These are phyloP conservation scores for Sarcophaga subvicina DNA, from an alignment of 2,888 invertebrate genomes.

Conservation along the genomic window DNA sequence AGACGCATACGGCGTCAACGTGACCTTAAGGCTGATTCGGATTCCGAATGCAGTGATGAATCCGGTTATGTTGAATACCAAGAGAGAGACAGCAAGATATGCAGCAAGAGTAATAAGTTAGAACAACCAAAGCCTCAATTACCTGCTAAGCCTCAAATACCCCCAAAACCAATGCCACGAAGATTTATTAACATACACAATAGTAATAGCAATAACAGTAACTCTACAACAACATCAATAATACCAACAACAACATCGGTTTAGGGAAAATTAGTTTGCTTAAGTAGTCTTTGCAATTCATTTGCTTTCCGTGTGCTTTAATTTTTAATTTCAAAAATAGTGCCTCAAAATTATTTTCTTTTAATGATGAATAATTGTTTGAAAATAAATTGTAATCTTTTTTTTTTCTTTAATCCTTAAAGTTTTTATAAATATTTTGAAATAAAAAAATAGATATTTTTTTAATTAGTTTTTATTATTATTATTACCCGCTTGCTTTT, in stretches of 20 bases:
- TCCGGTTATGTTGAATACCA: constrained; percentile 93
- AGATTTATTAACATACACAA: constrained; percentile 71
- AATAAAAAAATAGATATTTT: too few species aligned
- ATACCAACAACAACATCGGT: constrained; percentile 71
- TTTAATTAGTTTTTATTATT: too few species aligned
- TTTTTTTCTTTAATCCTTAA: too few species aligned
- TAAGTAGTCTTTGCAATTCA: neutral
- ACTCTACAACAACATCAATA: constrained; percentile 31
- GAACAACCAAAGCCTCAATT: constrained; percentile 67
- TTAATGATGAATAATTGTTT: too few species aligned
- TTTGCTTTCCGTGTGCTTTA: too few species aligned
- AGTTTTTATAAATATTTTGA: too few species aligned
- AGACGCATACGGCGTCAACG: constrained; percentile 51
- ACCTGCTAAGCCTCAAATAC: constrained; percentile 72
- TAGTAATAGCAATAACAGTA: neutral
- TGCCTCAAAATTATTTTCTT: too few species aligned
- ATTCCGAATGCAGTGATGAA: constrained; percentile 94
- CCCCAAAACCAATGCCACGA: constrained; percentile 77
- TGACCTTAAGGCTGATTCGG: constrained; percentile 79
- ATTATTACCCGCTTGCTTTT: too few species aligned
- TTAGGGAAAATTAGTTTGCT: constrained; percentile 45
- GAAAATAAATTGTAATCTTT: too few species aligned
- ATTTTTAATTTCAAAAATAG: too few species aligned
- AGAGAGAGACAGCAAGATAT: constrained; percentile 58
- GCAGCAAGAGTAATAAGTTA: constrained; percentile 36